phyloP scores from a whole-genome alignment of 30 jellyfish, hydroid and myxozoan species.

The Rhopilema esculentum region DNA sequence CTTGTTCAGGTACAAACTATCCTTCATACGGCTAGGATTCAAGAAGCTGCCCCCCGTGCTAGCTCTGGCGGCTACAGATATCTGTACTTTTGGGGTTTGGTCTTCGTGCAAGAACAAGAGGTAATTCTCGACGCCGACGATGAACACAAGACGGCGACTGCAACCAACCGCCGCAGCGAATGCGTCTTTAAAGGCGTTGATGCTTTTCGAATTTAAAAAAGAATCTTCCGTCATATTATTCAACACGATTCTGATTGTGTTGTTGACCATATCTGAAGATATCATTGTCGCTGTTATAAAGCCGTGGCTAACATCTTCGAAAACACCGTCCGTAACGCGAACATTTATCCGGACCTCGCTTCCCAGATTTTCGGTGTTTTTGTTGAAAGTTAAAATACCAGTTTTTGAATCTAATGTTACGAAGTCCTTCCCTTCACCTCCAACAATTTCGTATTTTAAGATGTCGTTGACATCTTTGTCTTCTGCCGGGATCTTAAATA shows the following conservation, averaged over 20 bases:
- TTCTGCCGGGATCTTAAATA: slow-evolving; percentile 87
- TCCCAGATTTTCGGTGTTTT: slow-evolving; percentile 80
- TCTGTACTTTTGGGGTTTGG: slow-evolving; percentile 63
- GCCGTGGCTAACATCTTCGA: slow-evolving; percentile 71
- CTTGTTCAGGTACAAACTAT: slow-evolving; percentile 68
- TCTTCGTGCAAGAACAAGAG: slow-evolving; percentile 4
- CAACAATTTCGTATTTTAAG: slow-evolving; percentile 66
- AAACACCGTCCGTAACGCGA: slow-evolving; percentile 82
- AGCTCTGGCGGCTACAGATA: slow-evolving; percentile 89
- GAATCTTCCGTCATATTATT: slow-evolving; percentile 69
- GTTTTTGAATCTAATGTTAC: slow-evolving; percentile 76
- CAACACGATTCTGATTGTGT: slow-evolving; percentile 71
- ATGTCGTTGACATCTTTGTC: slow-evolving; percentile 80
- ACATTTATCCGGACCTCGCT: slow-evolving; percentile 76
- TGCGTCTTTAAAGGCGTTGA: slow-evolving; percentile 72
- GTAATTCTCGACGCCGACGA: slow-evolving; percentile 77
- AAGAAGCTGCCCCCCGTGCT: slow-evolving; percentile 72
- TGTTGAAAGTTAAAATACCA: slow-evolving; percentile 77
- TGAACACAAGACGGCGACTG: slow-evolving; percentile 74
- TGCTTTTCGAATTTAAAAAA: slow-evolving; percentile 67
- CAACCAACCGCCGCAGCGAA: slow-evolving; percentile 90
- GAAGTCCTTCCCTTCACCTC: slow-evolving; percentile 77
- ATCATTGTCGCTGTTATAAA: slow-evolving; percentile 73
- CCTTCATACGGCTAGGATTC: slow-evolving; percentile 76
- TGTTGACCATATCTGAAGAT: slow-evolving; percentile 75